Conservation (phyloP, 1,140 invertebrate species). For the Zaprionus taronus region DNA sequence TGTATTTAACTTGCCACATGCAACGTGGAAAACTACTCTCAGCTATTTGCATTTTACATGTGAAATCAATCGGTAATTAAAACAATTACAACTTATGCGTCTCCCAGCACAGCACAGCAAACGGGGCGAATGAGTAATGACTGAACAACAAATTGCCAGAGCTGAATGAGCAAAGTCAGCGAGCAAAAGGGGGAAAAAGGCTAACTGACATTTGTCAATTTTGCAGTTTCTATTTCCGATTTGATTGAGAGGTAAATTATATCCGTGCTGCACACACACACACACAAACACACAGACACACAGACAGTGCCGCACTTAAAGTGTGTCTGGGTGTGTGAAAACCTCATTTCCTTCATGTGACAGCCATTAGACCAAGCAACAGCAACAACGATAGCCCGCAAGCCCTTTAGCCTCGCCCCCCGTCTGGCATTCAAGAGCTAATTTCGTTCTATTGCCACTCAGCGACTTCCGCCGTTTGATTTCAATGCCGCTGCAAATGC, state of each 20-base stretch:
- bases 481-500: constrained; percentile 62
- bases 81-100: constrained; percentile 58
- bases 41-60: constrained; percentile 51
- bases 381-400: constrained; percentile 4
- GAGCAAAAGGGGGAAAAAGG: neutral
- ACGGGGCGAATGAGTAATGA: constrained; percentile 19
- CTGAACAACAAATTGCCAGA: neutral
- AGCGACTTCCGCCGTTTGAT: constrained; percentile 77
- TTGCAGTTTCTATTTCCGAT: constrained; percentile 70
- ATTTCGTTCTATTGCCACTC: constrained; percentile 36
- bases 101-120: neutral
- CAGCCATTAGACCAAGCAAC: constrained; percentile 50
- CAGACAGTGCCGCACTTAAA: neutral
- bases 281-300: constrained; percentile 1
- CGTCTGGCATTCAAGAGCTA: constrained; percentile 22
- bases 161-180: neutral
- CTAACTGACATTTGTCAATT: constrained; percentile 51
- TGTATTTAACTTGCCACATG: constrained; percentile 21
- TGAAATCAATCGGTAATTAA: constrained; percentile 48
- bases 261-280: constrained; percentile 50
- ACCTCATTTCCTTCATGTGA: constrained; percentile 60
- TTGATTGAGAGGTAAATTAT: constrained; percentile 72
- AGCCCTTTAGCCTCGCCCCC: constrained; percentile 17
- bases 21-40: neutral
- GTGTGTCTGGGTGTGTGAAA: constrained; percentile 18